Evolutionary conservation across 2,888 invertebrate genomes (phyloP), one percentile per base, ranked within the genome.

Genomic region (Drosophila siamana): DNA sequence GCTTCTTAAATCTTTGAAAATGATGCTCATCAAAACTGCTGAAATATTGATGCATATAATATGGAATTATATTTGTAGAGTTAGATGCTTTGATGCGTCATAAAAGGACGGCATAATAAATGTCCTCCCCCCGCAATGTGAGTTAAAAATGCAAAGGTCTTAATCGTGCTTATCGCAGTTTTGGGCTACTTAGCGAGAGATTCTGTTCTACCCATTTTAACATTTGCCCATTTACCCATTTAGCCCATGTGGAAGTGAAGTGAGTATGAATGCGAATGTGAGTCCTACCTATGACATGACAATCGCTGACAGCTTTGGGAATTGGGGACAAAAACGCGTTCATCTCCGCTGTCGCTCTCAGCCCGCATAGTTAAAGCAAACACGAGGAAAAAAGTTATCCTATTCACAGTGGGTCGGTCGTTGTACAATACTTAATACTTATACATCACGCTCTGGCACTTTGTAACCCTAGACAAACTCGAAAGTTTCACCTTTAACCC

Each of bases 381-480:
- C 33, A 33, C 4, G n/a, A n/a, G 46, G 30, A 41, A 19, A 24
- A 71, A 77, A 74, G 59, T 74, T 77, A 77, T 77, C 78, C 77
- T 38, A 63, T 50, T 47, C 47, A 16, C 38, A 38, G 28, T 41
- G 50, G 50, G 40, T 50, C 41, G 50, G 40, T 50, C 41, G 47
- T 47, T 28, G 38, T 46, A 47, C 47, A 57, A 24, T 52, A 33
- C 60, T 61, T 61, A 68, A 74, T 78, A 57, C 73, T 73, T 74
- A 68, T 74, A 77, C 74, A 74, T 74, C 74, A 74, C 78, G 74
- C 78, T 73, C 68, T 68, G 63, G 69, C 74, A 78, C 74, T 75
- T 77, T 78, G 78, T 75, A 78, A 75, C 74, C 74, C 69, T 57
- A 78, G 74, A 69, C 74, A 75, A 75, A 78, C 74, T 78, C 78